These are phyloP conservation scores for Erethizon dorsatum DNA, from an alignment of 2,797 vertebrate species.

Conservation along the genomic window DNA sequence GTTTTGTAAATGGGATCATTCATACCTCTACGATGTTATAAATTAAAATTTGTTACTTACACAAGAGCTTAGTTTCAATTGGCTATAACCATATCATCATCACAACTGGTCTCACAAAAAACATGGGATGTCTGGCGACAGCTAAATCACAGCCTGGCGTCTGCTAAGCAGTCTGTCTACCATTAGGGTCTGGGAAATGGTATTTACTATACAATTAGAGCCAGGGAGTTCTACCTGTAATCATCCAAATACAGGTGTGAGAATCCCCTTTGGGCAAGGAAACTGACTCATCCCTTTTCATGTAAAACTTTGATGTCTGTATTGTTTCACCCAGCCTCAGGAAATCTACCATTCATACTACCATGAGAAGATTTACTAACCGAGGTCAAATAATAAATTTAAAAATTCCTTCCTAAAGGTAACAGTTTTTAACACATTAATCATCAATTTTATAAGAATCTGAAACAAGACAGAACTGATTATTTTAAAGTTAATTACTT, in stretches of 20 bases:
- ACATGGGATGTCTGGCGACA: constrained; percentile 94
- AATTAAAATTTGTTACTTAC: constrained; percentile 94
- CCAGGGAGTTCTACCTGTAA: constrained; percentile 96
- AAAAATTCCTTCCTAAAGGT: constrained; percentile 87
- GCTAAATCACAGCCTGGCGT: constrained; percentile 97
- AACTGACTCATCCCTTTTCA: constrained; percentile 95
- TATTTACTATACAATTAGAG: constrained; percentile 99
- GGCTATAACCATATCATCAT: constrained; percentile 94
- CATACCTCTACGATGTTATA: constrained; percentile 87
- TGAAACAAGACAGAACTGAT: constrained; percentile 73
- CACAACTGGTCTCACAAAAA: constrained; percentile 92
- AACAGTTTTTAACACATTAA: constrained; percentile 91
- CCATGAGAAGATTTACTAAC: constrained; percentile 91
- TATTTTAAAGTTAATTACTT: constrained; percentile 79
- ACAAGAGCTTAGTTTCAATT: constrained; percentile 93
- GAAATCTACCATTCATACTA: constrained; percentile 88
- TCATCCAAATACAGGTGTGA: constrained; percentile 97
- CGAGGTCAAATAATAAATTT: constrained; percentile 83
- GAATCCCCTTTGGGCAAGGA: constrained; percentile 92
- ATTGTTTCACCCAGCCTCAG: constrained; percentile 90
- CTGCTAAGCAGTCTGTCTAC: constrained; percentile 94
- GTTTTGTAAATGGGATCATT: constrained; percentile 84
- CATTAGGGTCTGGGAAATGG: constrained; percentile 95
- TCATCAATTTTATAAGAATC: constrained; percentile 89
- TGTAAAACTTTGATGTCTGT: constrained; percentile 91